Conservation (phyloP, 2,113 vertebrate species). For the Cromileptes altivelis region DNA sequence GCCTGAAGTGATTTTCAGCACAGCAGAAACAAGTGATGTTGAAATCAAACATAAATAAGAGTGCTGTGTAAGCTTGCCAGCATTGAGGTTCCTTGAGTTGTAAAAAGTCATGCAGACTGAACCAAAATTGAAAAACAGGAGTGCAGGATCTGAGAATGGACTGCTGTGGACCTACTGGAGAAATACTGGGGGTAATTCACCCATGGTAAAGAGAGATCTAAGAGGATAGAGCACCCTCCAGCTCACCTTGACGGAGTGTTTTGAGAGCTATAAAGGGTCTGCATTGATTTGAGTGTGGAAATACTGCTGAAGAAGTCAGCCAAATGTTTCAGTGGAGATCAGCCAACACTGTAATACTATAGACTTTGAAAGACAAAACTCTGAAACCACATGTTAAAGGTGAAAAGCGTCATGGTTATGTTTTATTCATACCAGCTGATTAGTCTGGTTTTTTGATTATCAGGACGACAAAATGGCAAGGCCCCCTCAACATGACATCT, state of each 20-base stretch:
- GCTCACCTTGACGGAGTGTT: neutral
- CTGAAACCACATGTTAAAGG: conserved; percentile 9
- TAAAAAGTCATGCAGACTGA: neutral
- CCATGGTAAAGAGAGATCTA: neutral
- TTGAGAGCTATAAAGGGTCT: neutral
- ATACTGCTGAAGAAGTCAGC: neutral
- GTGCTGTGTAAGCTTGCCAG: neutral
- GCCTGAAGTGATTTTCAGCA: conserved; percentile 18
- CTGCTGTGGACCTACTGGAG: neutral
- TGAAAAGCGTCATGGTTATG: conserved; percentile 23
- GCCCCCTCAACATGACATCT: neutral
- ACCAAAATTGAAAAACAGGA: conserved; percentile 10
- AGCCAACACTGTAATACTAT: neutral
- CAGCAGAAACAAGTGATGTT: neutral
- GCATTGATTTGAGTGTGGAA: conserved; percentile 33
- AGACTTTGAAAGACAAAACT: conserved; percentile 2
- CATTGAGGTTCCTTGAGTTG: neutral
- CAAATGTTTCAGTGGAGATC: conserved; percentile 9
- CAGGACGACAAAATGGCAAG: conserved; percentile 23
- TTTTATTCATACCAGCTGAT: conserved; percentile 47
- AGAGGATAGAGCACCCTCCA: neutral
- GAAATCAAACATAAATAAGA: conserved; percentile 37
- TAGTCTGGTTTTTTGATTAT: conserved; percentile 20
- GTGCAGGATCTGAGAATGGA: neutral
- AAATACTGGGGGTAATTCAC: neutral